Conservation (phyloP, 2,113 vertebrate genomes). For the Vidua chalybeata region DNA sequence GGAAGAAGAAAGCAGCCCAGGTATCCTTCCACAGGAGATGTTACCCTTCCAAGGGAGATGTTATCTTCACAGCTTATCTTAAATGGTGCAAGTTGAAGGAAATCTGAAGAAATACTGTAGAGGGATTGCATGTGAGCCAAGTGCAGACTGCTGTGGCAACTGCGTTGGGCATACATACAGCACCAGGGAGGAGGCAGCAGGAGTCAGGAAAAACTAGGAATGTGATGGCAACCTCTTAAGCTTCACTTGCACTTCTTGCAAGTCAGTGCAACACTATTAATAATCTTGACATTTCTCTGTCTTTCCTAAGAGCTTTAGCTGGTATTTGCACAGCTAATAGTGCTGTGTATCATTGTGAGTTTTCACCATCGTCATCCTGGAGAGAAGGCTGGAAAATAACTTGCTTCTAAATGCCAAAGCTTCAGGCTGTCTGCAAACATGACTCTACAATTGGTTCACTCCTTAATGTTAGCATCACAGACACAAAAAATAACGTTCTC, state of each 20-base stretch:
- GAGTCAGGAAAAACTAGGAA: neutral
- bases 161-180: neutral
- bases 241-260: neutral
- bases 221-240: neutral
- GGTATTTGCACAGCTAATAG: neutral
- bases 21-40: neutral
- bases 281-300: neutral
- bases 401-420: neutral
- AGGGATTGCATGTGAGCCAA: neutral
- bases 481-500: neutral
- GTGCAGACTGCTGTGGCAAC: neutral
- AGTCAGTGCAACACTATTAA: neutral
- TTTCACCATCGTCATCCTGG: neutral
- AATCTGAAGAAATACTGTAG: neutral
- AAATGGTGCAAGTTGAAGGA: neutral
- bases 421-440: neutral
- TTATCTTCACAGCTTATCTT: neutral
- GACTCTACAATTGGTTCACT: neutral
- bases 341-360: neutral
- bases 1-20: neutral
- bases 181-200: neutral
- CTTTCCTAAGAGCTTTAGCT: neutral
- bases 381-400: neutral
- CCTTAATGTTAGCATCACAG: neutral
- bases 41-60: neutral